Evolutionary conservation across 2,797 vertebrate genomes (phyloP).

Genomic region (Eulemur albifrons): DNA sequence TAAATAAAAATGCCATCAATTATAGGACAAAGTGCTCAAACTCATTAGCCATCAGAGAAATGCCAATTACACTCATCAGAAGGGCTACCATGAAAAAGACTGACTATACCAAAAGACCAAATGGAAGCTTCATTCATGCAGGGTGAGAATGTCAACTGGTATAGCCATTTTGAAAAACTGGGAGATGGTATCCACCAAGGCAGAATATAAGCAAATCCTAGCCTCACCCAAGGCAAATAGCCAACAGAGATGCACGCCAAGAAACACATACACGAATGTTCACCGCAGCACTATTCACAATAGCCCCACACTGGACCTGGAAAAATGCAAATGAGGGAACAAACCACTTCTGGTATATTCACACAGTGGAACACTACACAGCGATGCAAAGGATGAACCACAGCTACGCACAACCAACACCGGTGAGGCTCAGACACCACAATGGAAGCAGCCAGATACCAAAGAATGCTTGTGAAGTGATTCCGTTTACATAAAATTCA

Average conservation of each 20-base stretch:
- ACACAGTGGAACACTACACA: fast-evolving
- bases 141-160: fast-evolving
- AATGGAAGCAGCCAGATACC: background rate
- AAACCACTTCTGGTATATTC: too few relatives aligned
- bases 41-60: background rate
- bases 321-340: background rate
- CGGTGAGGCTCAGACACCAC: background rate
- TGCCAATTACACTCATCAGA: background rate
- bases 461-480: background rate
- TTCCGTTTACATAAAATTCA: background rate
- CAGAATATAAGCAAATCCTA: background rate
- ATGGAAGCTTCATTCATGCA: background rate
- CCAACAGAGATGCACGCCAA: background rate
- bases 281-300: background rate
- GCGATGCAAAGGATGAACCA: background rate
- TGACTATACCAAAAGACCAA: background rate
- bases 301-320: background rate
- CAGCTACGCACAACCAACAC: background rate
- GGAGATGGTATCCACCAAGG: background rate
- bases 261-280: background rate
- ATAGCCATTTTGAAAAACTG: background rate
- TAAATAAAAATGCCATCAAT: background rate
- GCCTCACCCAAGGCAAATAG: fast-evolving
- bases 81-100: background rate
- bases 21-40: background rate